Conservation (phyloP, 2,113 vertebrate genomes). For the Marmota monax region DNA sequence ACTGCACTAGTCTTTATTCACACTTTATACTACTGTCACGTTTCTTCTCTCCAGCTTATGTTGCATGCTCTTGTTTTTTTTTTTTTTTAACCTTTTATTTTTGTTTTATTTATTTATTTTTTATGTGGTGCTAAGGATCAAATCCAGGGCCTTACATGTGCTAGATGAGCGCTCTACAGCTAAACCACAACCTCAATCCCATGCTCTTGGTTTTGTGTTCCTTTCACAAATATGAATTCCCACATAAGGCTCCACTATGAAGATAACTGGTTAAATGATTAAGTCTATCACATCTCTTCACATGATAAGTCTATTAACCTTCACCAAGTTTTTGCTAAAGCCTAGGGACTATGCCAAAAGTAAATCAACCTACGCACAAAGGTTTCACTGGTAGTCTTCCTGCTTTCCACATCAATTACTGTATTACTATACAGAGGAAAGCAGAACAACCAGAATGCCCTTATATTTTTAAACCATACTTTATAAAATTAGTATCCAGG, state of each 20-base stretch:
- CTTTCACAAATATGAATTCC: conserved; percentile 20
- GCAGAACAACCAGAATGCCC: neutral
- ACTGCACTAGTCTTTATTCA: neutral
- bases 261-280: neutral
- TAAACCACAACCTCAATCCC: no score
- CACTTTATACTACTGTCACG: neutral
- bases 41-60: neutral
- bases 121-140: no score
- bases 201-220: neutral
- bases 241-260: neutral
- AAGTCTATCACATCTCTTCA: neutral
- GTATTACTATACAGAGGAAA: neutral
- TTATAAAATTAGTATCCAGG: neutral
- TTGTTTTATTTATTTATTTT: no score
- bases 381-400: neutral
- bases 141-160: no score
- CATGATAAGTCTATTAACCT: neutral
- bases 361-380: neutral
- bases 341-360: neutral
- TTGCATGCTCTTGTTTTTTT: neutral
- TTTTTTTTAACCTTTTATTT: neutral
- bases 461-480: neutral
- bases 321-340: neutral
- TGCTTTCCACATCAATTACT: neutral
- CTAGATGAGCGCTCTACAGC: no score